Evolutionary conservation across 2,888 invertebrate genomes (phyloP), one percentile per base, ranked within the genome.

Genomic region (Hymenopus coronatus): DNA sequence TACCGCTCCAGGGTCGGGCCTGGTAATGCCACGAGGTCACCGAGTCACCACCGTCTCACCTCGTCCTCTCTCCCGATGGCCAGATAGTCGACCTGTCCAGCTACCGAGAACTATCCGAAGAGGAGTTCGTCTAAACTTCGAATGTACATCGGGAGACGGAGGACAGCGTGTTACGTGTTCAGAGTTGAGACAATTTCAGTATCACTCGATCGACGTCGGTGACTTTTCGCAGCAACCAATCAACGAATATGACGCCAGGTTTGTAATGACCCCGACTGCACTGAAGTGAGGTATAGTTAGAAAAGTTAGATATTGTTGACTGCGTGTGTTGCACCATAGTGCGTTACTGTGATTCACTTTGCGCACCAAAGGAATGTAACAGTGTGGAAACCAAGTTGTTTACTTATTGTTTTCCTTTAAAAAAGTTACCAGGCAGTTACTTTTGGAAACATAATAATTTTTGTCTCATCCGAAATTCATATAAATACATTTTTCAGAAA

Each of bases 1-100:
- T 98, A 91, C 97, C 97, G 91, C 95, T 97, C 90, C 96, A 97
- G 93, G 96, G 96, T 91, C 94, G 97, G 94, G 97, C 97, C 93
- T 98, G 98, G 97, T 98, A 97, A 90, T 86, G 84, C 54, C 54
- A 70, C 54, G 54, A 83, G 46, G 85, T 7, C 83, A 83, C 27
- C 15, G 70, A 81, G 28, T 28, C 46, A 40, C 83, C 54, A 70
- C 54, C 54, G 54, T 70, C 54, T 70, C 54, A 70, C 54, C 54
- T n/a, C 30, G 15, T 85, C 82, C 82, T 20, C 28, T 27, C 20
- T 30, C 30, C 83, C 84, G 84, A 28, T 33, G 28, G 84, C 84
- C 84, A 30, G 84, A 28, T 84, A 70, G 54, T 70, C 15, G 54
- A 70, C 54, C 54, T 70, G 54, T 70, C 54, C 54, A 70, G 54